Evolutionary conservation across 2,888 invertebrate species (phyloP).

Genomic region (Eurois occulta): DNA sequence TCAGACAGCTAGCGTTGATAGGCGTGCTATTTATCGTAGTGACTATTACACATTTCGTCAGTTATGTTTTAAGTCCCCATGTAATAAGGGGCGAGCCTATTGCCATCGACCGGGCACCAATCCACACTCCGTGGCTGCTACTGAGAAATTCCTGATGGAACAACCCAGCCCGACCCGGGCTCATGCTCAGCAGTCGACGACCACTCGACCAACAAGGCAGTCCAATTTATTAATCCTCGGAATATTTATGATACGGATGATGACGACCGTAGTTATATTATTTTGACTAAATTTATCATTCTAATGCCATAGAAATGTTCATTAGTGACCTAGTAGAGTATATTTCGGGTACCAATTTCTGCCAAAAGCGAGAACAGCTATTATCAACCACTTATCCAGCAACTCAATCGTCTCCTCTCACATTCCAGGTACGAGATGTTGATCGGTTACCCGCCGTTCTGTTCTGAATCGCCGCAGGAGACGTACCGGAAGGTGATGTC

Average conservation of each 20-base stretch:
- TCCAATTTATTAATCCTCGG: neutral
- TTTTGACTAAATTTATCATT: neutral
- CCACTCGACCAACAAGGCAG: too few species aligned
- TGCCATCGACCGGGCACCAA: too few species aligned
- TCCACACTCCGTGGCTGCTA: too few species aligned
- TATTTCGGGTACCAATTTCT: neutral
- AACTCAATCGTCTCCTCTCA: neutral
- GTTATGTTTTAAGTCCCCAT: too few species aligned
- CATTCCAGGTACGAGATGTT: conserved; percentile 96
- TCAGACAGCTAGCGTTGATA: neutral
- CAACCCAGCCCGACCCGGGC: too few species aligned
- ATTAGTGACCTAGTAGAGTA: neutral
- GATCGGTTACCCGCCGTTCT: conserved; percentile 99
- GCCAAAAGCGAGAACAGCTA: neutral
- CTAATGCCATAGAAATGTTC: neutral
- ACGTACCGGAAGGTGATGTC: conserved; percentile 99
- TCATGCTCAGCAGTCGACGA: too few species aligned
- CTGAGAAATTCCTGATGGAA: too few species aligned
- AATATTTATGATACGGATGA: neutral
- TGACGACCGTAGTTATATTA: neutral
- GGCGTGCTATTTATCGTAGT: neutral
- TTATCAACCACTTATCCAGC: neutral
- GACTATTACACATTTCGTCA: neutral
- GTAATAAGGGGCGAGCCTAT: neutral
- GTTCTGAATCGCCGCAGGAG: conserved; percentile 99